Base-by-base conservation (phyloP, 2,888 invertebrate species). In the Anthrax anthrax region DNA sequence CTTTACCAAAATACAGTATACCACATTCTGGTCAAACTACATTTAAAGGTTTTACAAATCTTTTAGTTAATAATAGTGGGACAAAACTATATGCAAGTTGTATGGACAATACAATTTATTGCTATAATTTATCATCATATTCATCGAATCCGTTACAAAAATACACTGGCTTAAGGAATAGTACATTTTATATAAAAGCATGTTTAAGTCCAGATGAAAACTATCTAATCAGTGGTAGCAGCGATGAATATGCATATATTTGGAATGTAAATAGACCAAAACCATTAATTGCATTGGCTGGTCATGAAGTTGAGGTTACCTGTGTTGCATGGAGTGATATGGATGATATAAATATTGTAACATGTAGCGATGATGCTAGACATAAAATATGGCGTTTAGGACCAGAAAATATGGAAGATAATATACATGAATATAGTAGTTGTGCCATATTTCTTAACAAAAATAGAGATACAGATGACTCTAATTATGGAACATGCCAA, bases 211-310 rank as follows among this genome's bases (percentile, higher is more conserved):
- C 81, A 1, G 88, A 91, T 66, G 81, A 84, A 5, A 70, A 72
- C 51, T 92, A 87, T 66, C 69, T 94, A 23, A 72, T 88, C 1
- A 88, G 88, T 63, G 92, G 92, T n/a, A 90, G 90, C 55, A 84
- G 84, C 57, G 88, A 90, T 66, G 80, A 83, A 55, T 73, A 77
- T 56, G 91, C 89, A 0, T 91, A 90, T 60, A 79, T 94, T 45
- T 94, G 92, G 91, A 80, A 78, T 61, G 74, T 81, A 1, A 71
- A 73, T 14, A 65, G 69, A 52, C 70, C 81, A 0, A 65, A 72
- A 48, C 87, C 89, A 1, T 63, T 88, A 12, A 76, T 82, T 18
- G 72, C 74, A 43, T 70, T 92, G 5, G 69, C 72, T 1, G 90
- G 89, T 0, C 91, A 92, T 60, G 71, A 75, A 39, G 84, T 84